Evolutionary conservation across 2,888 invertebrate genomes (phyloP).

Genomic region (Phortica okadai): DNA sequence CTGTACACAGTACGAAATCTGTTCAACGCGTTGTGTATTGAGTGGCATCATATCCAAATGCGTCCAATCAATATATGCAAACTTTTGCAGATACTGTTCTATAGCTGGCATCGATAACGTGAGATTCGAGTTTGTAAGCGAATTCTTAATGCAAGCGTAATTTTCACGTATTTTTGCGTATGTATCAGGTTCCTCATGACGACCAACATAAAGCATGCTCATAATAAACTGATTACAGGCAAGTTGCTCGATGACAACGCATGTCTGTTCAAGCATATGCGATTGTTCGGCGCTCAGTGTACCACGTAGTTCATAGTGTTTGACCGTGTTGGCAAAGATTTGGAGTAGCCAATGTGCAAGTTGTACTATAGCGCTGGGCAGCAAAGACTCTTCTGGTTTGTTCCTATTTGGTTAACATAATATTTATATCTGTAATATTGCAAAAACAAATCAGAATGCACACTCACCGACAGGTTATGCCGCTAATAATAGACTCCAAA

Average conservation of each 20-base stretch:
- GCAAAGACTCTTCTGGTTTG: constrained; percentile 90
- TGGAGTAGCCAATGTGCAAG: constrained; percentile 89
- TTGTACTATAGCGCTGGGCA: constrained; percentile 89
- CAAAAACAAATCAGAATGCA: background rate
- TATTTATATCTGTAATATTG: background rate
- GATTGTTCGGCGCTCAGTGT: constrained; percentile 74
- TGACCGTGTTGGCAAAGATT: constrained; percentile 78
- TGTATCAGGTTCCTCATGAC: constrained; percentile 86
- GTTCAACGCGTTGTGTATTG: constrained; percentile 80
- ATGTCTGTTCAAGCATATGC: constrained; percentile 84
- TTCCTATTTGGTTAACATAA: constrained; percentile 77
- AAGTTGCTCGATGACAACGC: constrained; percentile 82
- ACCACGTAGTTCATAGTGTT: constrained; percentile 68
- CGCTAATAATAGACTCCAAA: constrained; percentile 83
- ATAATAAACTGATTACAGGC: constrained; percentile 85
- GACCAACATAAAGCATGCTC: constrained; percentile 89
- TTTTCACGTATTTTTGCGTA: constrained; percentile 83
- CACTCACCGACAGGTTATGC: constrained; percentile 77
- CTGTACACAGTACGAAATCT: constrained; percentile 86
- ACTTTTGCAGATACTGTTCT: constrained; percentile 69
- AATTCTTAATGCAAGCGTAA: constrained; percentile 77
- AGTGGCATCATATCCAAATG: constrained; percentile 75
- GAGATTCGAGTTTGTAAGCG: constrained; percentile 69
- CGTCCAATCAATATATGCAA: constrained; percentile 73
- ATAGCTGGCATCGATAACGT: constrained; percentile 62